Evolutionary conservation across 2,888 invertebrate species (phyloP).

Genomic region (Calameuta pallipes): DNA sequence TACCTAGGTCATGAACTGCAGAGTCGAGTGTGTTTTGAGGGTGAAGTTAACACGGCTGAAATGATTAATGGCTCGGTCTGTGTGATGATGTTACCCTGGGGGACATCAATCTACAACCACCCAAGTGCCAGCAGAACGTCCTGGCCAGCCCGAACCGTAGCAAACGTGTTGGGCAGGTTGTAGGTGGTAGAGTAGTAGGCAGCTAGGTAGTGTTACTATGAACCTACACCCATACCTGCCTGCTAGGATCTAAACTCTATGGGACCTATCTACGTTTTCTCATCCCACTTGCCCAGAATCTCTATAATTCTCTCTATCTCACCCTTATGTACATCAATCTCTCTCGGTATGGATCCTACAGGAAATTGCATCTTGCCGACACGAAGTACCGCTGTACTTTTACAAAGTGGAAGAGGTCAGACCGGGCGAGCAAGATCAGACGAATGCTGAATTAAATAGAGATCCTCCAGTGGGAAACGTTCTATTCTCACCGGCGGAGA

Average conservation of each 20-base stretch:
- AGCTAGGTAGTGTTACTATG: background rate
- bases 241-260: background rate
- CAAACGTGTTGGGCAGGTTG: slow-evolving; percentile 2
- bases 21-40: slow-evolving; percentile 49
- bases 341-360: slow-evolving; percentile 9
- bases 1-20: slow-evolving; percentile 46
- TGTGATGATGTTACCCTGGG: slow-evolving; percentile 48
- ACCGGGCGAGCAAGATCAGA: background rate
- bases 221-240: background rate
- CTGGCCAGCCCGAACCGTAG: slow-evolving; percentile 25
- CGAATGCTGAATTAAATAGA: background rate
- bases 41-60: slow-evolving; percentile 52
- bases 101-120: slow-evolving; percentile 50
- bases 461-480: background rate
- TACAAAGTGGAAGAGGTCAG: background rate
- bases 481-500: background rate
- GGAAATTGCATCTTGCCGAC: slow-evolving; percentile 20
- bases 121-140: slow-evolving; percentile 23
- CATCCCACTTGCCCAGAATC: background rate
- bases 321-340: background rate
- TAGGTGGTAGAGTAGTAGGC: background rate
- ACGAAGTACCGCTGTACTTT: background rate
- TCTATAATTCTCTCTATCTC: background rate
- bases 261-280: background rate
- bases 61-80: slow-evolving; percentile 51